Base-by-base conservation (phyloP, 1,140 invertebrate genomes). In the Nautilus pompilius region DNA sequence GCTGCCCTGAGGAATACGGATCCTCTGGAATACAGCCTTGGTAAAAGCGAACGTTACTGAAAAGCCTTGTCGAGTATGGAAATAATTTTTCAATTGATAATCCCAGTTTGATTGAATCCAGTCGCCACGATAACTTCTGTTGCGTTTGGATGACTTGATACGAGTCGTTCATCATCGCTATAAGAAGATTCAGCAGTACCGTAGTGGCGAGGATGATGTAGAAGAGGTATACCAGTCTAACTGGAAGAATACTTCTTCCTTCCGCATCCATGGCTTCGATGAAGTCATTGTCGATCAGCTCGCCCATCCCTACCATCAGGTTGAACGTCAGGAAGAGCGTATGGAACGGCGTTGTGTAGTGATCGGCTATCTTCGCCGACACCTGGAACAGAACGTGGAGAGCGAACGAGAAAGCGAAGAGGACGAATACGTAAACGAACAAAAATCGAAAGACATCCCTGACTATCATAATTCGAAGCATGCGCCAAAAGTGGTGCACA, bases 161-260 rank as follows among this genome's bases (percentile, higher is more conserved):
- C 6, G 78, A 80, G 55, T 79, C 77, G 60, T 77, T 80, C 77
- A 80, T 79, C 76, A 79, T 79, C 15, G 78, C 78, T 55, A 80
- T 80, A 0, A 80, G 68, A 2, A 80, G 63, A 58, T 80, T 80
- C 5, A 80, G 66, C 0, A 80, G 61, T 2, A 80, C 62, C 29
- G 79, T 76, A 17, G 74, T 76, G 10, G 63, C 68, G 10, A 79
- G 56, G 17, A 80, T 62, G 26, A 79, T 73, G 58, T 78, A 80
- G 20, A 77, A n/a, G 17, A 75, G 54, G 55, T 77, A 79, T 8
- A 78, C 28, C 0, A 78, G 51, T 58, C 75, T 73, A 29, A 59
- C 49, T 36, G 67, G 71, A 17, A 63, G 33, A 0, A 64, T 57
- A 6, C 32, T 56, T 46, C 69, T 54, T 5, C 67, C 71, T 15